These are phyloP conservation scores for Cervus canadensis DNA, from an alignment of 2,113 vertebrate species.

Conservation along the genomic window DNA sequence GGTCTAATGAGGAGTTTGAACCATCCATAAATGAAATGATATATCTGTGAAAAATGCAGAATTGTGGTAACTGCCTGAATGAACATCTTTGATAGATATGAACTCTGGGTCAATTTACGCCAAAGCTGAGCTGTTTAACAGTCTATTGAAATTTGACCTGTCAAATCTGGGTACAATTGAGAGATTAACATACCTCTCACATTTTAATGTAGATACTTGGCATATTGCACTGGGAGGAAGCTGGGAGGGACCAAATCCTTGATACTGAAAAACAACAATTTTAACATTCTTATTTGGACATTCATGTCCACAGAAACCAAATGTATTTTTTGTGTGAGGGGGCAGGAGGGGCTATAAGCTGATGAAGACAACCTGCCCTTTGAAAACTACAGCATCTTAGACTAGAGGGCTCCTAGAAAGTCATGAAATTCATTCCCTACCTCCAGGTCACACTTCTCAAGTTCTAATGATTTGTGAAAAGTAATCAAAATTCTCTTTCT, in stretches of 20 bases:
- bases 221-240: not conserved
- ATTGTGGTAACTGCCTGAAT: constrained; percentile 47
- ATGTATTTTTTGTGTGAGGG: not conserved
- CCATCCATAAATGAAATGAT: constrained; percentile 36
- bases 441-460: not conserved
- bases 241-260: not conserved
- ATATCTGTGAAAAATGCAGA: constrained; percentile 56
- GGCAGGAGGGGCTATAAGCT: not conserved
- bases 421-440: not conserved
- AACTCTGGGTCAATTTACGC: constrained; percentile 55
- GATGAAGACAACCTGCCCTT: not conserved
- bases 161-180: constrained; percentile 55
- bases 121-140: constrained; percentile 57
- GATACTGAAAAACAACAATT: constrained; percentile 49
- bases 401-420: not conserved
- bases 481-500: not conserved
- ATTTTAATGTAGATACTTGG: constrained; percentile 63
- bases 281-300: constrained; percentile 15
- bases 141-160: constrained; percentile 60
- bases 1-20: constrained; percentile 48
- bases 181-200: constrained; percentile 61
- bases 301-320: not conserved
- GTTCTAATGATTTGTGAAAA: not conserved
- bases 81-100: constrained; percentile 61
- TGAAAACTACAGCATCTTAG: not conserved